phyloP scores from a whole-genome alignment of 1,140 invertebrate genomes.

The Calliphora vicina region DNA sequence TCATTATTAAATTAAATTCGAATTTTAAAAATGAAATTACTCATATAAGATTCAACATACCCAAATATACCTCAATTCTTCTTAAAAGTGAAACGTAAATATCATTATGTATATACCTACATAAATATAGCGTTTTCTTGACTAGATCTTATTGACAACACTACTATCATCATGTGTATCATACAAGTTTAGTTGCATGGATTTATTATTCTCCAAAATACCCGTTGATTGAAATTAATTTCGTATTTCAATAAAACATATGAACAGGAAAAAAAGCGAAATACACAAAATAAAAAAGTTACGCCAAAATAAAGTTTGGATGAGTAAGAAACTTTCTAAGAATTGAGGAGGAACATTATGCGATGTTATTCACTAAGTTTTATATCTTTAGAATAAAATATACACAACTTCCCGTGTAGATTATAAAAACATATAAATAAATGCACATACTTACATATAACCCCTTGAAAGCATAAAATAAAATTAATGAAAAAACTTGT shows the following conservation, averaged over 20 bases:
- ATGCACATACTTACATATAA: no score
- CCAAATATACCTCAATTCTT: no score
- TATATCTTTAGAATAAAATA: background rate
- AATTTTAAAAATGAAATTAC: no score
- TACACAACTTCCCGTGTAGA: background rate
- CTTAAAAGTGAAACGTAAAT: no score
- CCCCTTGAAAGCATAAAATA: background rate
- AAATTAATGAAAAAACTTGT: background rate
- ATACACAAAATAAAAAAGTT: background rate
- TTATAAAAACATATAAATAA: background rate
- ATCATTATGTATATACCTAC: no score
- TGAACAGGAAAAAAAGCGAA: background rate
- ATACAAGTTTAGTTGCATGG: background rate
- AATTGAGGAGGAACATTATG: background rate
- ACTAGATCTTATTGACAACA: background rate
- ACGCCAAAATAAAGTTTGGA: slow-evolving; percentile 8
- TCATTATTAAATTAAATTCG: no score
- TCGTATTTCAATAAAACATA: slow-evolving; percentile 11
- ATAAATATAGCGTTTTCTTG: background rate
- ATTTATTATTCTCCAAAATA: slow-evolving; percentile 6
- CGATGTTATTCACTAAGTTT: background rate
- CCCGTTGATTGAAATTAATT: slow-evolving; percentile 25
- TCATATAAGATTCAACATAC: no score
- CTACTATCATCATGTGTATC: background rate
- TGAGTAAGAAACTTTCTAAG: slow-evolving; percentile 13